Base-by-base conservation (phyloP, 2,888 invertebrate genomes). In the Bedellia somnulentella region DNA sequence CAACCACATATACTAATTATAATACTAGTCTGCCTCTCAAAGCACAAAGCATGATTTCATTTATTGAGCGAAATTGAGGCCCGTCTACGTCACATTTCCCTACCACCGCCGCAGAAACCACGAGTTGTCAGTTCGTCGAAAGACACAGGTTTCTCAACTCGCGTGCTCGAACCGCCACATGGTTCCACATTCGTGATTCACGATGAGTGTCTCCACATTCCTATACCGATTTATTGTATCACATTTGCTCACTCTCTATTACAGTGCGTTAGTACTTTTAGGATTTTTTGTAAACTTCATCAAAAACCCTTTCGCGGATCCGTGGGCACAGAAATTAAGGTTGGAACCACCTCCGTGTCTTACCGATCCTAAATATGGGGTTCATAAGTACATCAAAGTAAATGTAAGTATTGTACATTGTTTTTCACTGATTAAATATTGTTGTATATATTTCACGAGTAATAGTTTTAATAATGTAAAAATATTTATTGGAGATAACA, bases 361-460 rank as follows among this genome's bases (percentile, higher is more conserved):
- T 2, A 51, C 49, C 4, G 73, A 80, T 39, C 62, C 75, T 3
- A 71, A 70, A 39, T 75, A 71, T 47, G 80, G 80, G 34, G 48
- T 62, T 6, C 80, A 81, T 41, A 70, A 71, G 37, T 80, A 78
- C 41, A 48, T 76, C 5, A 71, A 75, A 52, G 68, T 78, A 14
- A 79, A 80, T 49, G 80, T 80, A 49, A 71, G 75, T 71, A 47
- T 13, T 17, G 22, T 11, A 8, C 22, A 5, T 18, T 18, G n/a
- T n/a, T n/a, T n/a, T n/a, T n/a, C n/a, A n/a, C n/a, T n/a, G n/a
- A n/a, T n/a, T n/a, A n/a, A n/a, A n/a, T n/a, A n/a, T n/a, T n/a
- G n/a, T n/a, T n/a, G n/a, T n/a, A n/a, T n/a, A n/a, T n/a, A n/a
- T n/a, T n/a, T n/a, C n/a, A n/a, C n/a, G n/a, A n/a, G n/a, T n/a